These are phyloP conservation scores for Sinodicranocentrus sp. DNA, from an alignment of 2,888 invertebrate genomes.

Conservation along the genomic window DNA sequence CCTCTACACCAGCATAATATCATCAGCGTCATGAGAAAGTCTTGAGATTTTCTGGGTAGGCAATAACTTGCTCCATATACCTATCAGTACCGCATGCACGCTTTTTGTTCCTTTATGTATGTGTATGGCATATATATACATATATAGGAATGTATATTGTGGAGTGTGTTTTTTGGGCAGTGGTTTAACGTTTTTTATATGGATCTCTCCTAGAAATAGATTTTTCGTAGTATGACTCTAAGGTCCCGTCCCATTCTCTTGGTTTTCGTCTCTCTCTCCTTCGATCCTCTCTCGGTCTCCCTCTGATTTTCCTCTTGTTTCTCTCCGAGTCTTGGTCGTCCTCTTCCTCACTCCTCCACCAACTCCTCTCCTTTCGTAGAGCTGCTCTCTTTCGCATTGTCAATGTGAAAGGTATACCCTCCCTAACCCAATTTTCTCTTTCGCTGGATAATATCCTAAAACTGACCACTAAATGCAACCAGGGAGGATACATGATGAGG, in stretches of 20 bases:
- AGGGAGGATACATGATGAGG: constrained; percentile 1
- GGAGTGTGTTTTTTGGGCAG: constrained; percentile 26
- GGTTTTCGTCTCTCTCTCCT: neutral
- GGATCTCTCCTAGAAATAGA: neutral
- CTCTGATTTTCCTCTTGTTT: constrained; percentile 18
- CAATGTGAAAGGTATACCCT: constrained; percentile 66
- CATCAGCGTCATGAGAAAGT: no score
- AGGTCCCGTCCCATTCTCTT: neutral
- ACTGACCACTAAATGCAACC: no score
- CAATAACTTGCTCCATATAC: constrained; percentile 16
- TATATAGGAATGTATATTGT: constrained; percentile 5
- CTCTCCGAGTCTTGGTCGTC: constrained; percentile 22
- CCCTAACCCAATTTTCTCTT: constrained; percentile 63
- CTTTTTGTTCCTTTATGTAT: constrained; percentile 1
- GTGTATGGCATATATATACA: neutral
- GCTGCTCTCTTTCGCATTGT: constrained; percentile 62
- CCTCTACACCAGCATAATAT: no score
- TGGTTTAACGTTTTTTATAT: constrained; percentile 15
- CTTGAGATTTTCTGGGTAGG: no score
- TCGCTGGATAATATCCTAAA: neutral
- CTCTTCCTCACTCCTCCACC: constrained; percentile 44
- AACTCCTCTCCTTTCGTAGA: constrained; percentile 4
- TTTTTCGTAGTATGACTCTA: neutral
- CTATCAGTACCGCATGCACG: constrained; percentile 11
- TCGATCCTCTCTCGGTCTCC: constrained; percentile 2